Conservation (phyloP, 2,797 vertebrate species). For the Anguilla anguilla region DNA sequence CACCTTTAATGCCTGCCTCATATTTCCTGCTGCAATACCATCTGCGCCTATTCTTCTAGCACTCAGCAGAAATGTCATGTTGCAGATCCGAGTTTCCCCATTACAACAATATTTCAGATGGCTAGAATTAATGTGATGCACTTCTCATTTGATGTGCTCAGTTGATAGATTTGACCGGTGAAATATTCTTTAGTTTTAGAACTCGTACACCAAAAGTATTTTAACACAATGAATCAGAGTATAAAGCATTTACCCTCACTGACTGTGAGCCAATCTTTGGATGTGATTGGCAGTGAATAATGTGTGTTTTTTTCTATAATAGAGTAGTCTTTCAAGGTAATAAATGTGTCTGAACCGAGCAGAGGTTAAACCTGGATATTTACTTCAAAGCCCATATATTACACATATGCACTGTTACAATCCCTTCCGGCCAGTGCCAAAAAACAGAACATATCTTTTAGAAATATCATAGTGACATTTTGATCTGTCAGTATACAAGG, state of each 20-base stretch:
- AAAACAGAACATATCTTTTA: not conserved
- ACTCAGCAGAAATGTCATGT: not conserved
- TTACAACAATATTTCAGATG: not conserved
- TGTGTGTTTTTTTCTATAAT: not conserved
- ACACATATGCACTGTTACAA: not conserved
- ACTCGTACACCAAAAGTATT: not conserved
- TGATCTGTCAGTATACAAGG: not conserved
- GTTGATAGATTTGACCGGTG: not conserved
- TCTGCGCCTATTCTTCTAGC: constrained; percentile 30
- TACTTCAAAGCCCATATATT: not conserved
- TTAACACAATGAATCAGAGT: not conserved
- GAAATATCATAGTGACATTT: not conserved
- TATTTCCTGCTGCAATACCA: constrained; percentile 36
- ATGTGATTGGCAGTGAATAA: not conserved
- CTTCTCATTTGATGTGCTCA: not conserved
- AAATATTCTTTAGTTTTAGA: not conserved
- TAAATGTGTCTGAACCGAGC: not conserved
- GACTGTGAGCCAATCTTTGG: not conserved
- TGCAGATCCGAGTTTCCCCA: not conserved
- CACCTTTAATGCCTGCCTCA: constrained; percentile 40
- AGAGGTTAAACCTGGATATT: not conserved
- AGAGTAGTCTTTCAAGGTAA: not conserved
- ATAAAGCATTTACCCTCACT: not conserved
- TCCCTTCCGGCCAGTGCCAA: not conserved
- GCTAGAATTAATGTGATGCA: not conserved